Conservation (phyloP, 2,113 vertebrate genomes). For the Orientallactaga bullata region DNA sequence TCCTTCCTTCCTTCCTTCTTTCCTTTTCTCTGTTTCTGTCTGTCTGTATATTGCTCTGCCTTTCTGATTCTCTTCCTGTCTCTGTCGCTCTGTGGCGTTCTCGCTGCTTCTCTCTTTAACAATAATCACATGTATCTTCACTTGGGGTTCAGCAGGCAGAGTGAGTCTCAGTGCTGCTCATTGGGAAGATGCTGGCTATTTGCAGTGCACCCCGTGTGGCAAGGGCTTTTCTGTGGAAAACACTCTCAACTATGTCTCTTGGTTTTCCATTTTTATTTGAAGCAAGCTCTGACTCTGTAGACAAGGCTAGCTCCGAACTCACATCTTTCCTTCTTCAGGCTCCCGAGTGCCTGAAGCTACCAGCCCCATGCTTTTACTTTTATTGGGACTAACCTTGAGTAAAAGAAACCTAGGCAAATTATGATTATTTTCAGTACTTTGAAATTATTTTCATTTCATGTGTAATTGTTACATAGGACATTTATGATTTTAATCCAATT, state of each 20-base stretch:
- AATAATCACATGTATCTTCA: background rate
- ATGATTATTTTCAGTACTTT: background rate
- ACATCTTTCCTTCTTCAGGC: background rate
- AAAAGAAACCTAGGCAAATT: background rate
- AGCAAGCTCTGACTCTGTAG: background rate
- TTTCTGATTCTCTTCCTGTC: background rate
- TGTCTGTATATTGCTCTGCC: background rate
- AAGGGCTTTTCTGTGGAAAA: background rate
- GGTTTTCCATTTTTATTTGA: background rate
- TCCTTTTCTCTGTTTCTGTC: background rate
- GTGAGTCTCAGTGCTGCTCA: too few relatives aligned
- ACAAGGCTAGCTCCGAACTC: background rate
- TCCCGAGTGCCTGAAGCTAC: background rate
- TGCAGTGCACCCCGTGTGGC: too few relatives aligned
- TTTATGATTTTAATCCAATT: background rate
- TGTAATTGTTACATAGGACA: background rate
- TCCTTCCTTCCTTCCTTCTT: background rate
- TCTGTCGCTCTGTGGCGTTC: background rate
- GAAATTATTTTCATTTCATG: background rate
- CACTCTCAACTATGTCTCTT: too few relatives aligned
- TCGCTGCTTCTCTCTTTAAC: too few relatives aligned
- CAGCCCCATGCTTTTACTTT: background rate
- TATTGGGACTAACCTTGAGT: background rate
- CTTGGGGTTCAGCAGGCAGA: background rate
- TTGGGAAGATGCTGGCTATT: too few relatives aligned